Percentiles rank a stretch among this genome's conserved stretches.
Evolutionary conservation across 1,140 invertebrate species (phyloP).

Genomic region (Ylistrum balloti): DNA sequence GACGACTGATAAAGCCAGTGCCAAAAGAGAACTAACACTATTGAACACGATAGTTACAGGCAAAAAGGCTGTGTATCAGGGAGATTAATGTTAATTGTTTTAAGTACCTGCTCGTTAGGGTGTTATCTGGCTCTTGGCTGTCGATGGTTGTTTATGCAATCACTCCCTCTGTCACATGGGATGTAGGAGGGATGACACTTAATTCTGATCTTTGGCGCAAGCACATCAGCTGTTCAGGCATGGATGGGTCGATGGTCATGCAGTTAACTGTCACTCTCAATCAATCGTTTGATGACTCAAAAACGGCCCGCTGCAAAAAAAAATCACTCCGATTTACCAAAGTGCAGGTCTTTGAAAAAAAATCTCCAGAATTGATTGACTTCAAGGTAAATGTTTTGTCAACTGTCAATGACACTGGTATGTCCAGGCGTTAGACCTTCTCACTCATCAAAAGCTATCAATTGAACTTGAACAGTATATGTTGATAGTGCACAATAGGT

Average conservation of each 20-base stretch:
- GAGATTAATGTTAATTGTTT: slow-evolving; percentile 40
- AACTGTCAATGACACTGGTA: not conserved
- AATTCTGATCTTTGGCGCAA: slow-evolving; percentile 38
- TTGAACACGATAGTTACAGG: slow-evolving; percentile 6
- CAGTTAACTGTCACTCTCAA: slow-evolving; percentile 38
- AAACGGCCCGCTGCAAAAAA: not conserved
- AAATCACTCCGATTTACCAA: not conserved
- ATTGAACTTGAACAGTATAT: slow-evolving; percentile 12
- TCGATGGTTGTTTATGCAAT: slow-evolving; percentile 27
- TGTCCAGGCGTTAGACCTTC: not conserved
- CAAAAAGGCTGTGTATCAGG: not conserved
- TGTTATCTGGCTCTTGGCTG: slow-evolving; percentile 25
- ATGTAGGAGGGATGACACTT: slow-evolving; percentile 31
- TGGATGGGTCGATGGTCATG: slow-evolving; percentile 31
- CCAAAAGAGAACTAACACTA: slow-evolving; percentile 7
- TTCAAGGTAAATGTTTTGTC: slow-evolving; percentile 34
- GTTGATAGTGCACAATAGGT: slow-evolving; percentile 38
- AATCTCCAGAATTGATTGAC: not conserved
- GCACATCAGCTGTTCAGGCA: not conserved
- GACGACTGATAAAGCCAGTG: not conserved
- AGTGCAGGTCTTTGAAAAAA: slow-evolving; percentile 32
- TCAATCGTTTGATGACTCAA: slow-evolving; percentile 27
- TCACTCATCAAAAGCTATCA: not conserved
- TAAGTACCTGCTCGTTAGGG: slow-evolving; percentile 27
- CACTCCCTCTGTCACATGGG: slow-evolving; percentile 15